A percentile compares a stretch with the other conserved stretches of the same genome.
phyloP scores from a whole-genome alignment of 2,888 invertebrate genomes.

The Drosophila peninsularis region DNA sequence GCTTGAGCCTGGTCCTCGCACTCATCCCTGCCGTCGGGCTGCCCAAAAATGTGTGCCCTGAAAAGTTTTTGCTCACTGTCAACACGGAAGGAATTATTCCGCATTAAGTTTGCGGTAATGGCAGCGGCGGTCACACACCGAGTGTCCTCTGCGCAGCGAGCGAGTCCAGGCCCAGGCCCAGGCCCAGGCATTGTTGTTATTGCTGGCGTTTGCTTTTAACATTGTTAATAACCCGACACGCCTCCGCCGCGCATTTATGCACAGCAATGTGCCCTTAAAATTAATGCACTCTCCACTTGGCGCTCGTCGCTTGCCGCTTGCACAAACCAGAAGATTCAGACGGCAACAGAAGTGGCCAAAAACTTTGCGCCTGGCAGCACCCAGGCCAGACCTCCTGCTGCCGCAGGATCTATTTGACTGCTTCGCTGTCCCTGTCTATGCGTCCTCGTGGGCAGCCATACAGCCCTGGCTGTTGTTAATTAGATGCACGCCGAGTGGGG shows the following conservation, averaged over 20 bases:
- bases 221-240: conserved; percentile 78
- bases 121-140: conserved; percentile 66
- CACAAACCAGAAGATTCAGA: conserved; percentile 40
- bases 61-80: conserved; percentile 79
- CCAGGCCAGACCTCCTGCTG: conserved; percentile 17
- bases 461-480: conserved; percentile 61
- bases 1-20: conserved; percentile 1
- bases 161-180: no score
- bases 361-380: conserved; percentile 41
- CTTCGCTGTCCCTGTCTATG: not conserved
- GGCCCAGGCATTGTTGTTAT: conserved; percentile 32
- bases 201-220: conserved; percentile 71
- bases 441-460: conserved; percentile 16
- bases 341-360: conserved; percentile 70
- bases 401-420: conserved; percentile 20
- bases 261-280: conserved; percentile 78
- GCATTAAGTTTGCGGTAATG: conserved; percentile 82
- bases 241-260: conserved; percentile 71
- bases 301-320: conserved; percentile 29
- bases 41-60: conserved; percentile 64
- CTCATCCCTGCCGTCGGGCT: conserved; percentile 24
- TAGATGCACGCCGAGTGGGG: conserved; percentile 56
- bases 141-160: conserved; percentile 35
- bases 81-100: conserved; percentile 82
- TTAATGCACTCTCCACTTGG: conserved; percentile 64